Percentiles rank a stretch among this genome's conserved stretches.
phyloP scores from a whole-genome alignment of 2,797 vertebrate species.

The Heterohyrax brucei region DNA sequence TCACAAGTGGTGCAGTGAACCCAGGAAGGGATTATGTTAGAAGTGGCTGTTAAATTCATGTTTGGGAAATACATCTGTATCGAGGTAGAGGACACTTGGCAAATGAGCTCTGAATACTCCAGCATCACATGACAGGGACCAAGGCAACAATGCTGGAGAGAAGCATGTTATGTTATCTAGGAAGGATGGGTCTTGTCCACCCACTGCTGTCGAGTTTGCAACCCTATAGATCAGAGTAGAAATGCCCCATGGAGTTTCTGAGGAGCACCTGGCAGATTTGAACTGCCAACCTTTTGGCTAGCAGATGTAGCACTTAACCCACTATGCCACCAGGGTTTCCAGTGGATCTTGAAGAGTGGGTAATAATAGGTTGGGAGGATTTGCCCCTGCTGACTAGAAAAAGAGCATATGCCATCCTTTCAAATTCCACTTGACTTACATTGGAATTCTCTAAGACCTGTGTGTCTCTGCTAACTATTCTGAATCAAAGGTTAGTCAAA shows the following conservation, averaged over 20 bases:
- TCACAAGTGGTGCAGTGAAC: background rate
- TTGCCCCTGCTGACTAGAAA: too few species aligned
- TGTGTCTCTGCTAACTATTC: accelerated
- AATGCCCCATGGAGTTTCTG: too few species aligned
- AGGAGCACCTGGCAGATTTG: too few species aligned
- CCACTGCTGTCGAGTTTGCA: too few species aligned
- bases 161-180: background rate
- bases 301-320: too few species aligned
- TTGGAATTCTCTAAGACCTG: background rate
- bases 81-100: background rate
- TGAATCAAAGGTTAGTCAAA: background rate
- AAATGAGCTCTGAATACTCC: accelerated
- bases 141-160: background rate
- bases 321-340: too few species aligned
- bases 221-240: too few species aligned
- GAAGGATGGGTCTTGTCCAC: too few species aligned
- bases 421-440: background rate
- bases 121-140: background rate
- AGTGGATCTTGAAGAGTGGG: background rate
- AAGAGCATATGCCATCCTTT: background rate
- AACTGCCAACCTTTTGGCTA: too few species aligned
- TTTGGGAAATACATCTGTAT: too few species aligned
- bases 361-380: accelerated
- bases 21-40: too few species aligned
- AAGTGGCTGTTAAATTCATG: accelerated